Conservation (phyloP, 2,888 invertebrate species). For the Punctoribates punctum region DNA sequence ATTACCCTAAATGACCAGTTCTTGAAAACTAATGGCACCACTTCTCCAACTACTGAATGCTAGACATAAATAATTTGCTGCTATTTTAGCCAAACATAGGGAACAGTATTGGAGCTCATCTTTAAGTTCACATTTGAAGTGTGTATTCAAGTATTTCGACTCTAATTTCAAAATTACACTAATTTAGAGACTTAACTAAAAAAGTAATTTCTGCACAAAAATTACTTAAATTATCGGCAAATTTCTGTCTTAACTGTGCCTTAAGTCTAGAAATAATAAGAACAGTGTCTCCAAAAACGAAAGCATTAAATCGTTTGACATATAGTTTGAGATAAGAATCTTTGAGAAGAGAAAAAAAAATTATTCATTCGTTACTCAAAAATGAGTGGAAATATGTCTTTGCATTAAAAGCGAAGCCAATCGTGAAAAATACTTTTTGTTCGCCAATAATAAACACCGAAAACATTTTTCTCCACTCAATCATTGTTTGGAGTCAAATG, state of each 20-base stretch:
- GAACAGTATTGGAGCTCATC: neutral
- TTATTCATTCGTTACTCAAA: neutral
- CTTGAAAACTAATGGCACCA: neutral
- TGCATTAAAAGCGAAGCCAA: neutral
- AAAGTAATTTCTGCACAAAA: neutral
- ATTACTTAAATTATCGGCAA: neutral
- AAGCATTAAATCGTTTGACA: neutral
- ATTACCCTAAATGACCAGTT: constrained; percentile 29
- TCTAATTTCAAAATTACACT: constrained; percentile 1
- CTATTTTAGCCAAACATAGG: neutral
- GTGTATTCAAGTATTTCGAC: constrained; percentile 4
- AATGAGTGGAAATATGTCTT: neutral
- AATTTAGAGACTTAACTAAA: too few relatives aligned
- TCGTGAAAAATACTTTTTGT: neutral
- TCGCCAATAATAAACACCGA: neutral
- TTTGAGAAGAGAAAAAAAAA: neutral
- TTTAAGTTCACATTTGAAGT: neutral
- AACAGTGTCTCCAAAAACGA: neutral
- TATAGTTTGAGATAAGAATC: neutral
- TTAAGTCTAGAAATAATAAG: too few relatives aligned
- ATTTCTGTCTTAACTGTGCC: neutral
- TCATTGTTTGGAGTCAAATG: too few relatives aligned
- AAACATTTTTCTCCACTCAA: too few relatives aligned
- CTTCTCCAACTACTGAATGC: neutral
- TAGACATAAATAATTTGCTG: neutral